Base-by-base conservation (phyloP, 1,140 invertebrate genomes). In the Zeugodacus cucurbitae region DNA sequence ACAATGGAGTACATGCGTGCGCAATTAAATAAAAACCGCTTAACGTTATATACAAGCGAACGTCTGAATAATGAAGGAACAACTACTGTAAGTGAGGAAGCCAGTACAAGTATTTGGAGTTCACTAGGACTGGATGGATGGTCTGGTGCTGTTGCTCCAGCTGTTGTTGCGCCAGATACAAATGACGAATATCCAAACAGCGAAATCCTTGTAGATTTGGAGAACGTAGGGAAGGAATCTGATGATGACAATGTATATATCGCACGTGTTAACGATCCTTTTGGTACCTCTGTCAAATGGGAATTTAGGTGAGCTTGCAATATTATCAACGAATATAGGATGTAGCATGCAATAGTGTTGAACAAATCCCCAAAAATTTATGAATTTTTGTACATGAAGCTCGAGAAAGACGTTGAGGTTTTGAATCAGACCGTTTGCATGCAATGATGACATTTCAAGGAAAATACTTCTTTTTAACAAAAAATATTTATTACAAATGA, bases 281-380 rank as follows among this genome's bases (percentile, higher is more conserved):
- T 93, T 85, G 93, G 93, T 14, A 92, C 91, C 89, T 93, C 93
- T 20, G 92, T 93, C 89, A 92, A 92, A 78, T 93, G 93, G 93
- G 87, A 89, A 34, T 67, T 89, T 6, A 91, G 82, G 88, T 93
- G 90, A 89, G 32, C 86, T 70, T 89, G 5, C 10, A 54, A 54
- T 54, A 54, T 17, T 54, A 20, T 54, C 48, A 44, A 44, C 3
- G 10, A 44, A 44, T 44, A 44, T 5, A 44, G 41, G 10, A 8
- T 44, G 41, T 44, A 44, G 41, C 41, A 5, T 5, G 7, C 7
- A 44, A 44, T 8, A 44, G 41, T 44, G 1, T 10, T 3, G 7
- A 41, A 41, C 37, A n/a, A n/a, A n/a, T n/a, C n/a, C n/a, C n/a
- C n/a, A n/a, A n/a, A n/a, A n/a, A n/a, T n/a, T n/a, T n/a, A n/a